Conservation (phyloP, 2,797 vertebrate species). For the Perodicticus potto region DNA sequence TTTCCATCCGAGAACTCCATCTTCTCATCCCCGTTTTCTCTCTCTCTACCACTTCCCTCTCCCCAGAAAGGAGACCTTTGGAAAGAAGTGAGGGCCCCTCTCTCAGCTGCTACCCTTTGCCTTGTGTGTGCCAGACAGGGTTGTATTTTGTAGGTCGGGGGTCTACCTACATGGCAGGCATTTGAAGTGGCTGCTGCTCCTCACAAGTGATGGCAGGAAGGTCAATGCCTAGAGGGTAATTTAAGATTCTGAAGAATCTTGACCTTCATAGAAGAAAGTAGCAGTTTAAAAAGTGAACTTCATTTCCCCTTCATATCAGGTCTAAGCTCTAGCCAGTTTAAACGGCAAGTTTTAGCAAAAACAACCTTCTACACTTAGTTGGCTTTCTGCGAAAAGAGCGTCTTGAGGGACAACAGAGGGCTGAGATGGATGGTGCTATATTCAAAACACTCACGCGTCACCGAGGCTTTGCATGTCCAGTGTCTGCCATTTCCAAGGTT, state of each 20-base stretch:
- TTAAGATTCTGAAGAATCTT: not conserved
- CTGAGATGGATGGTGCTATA: not conserved
- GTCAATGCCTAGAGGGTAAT: not conserved
- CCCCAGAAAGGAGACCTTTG: not conserved
- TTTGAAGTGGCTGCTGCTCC: accelerated
- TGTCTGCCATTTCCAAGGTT: not conserved
- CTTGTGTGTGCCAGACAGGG: not conserved
- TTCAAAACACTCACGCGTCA: not conserved
- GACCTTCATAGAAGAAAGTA: not conserved
- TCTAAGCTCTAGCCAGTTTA: not conserved
- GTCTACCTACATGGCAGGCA: accelerated
- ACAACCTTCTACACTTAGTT: not conserved
- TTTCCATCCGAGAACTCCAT: not conserved
- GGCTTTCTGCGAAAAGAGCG: not conserved
- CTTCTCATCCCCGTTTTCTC: not conserved
- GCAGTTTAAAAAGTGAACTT: not conserved
- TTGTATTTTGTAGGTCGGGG: not conserved
- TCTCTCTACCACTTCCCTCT: not conserved
- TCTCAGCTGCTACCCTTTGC: not conserved
- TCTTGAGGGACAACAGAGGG: not conserved
- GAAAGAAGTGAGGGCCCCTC: not conserved
- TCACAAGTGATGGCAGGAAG: accelerated
- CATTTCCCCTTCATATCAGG: not conserved
- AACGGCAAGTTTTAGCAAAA: not conserved
- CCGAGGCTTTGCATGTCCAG: not conserved